Conservation (phyloP, 2,888 invertebrate species). For the Ennomos erosarius region DNA sequence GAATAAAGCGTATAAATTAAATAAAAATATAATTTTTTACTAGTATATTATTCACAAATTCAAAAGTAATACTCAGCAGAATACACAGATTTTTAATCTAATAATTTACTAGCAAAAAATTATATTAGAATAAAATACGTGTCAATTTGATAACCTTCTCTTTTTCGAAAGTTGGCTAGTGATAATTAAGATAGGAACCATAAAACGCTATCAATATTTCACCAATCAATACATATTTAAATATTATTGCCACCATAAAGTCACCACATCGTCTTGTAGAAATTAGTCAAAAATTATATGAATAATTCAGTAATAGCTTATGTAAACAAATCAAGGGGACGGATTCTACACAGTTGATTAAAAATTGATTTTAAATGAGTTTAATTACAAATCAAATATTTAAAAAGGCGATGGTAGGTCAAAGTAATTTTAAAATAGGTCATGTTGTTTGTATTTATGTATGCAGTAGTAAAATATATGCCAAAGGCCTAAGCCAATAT, state of each 20-base stretch:
- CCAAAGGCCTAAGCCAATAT: too few relatives aligned
- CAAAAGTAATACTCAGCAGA: too few relatives aligned
- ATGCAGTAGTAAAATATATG: too few relatives aligned
- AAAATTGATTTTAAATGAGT: constrained; percentile 9
- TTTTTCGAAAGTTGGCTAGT: neutral
- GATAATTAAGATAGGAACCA: constrained; percentile 25
- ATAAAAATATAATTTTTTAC: too few relatives aligned
- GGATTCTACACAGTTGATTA: constrained; percentile 19
- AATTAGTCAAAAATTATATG: constrained; percentile 24
- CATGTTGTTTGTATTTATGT: too few relatives aligned
- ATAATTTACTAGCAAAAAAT: too few relatives aligned
- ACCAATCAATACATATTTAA: constrained; percentile 34
- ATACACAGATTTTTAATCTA: too few relatives aligned
- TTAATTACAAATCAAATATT: neutral
- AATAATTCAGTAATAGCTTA: constrained; percentile 21
- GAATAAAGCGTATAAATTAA: too few relatives aligned
- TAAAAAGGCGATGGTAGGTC: too few relatives aligned
- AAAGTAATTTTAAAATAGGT: too few relatives aligned
- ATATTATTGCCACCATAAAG: constrained; percentile 35
- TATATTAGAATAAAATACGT: too few relatives aligned
- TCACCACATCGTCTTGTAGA: constrained; percentile 22
- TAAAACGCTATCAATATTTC: constrained; percentile 23
- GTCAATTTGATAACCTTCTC: neutral
- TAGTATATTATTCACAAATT: too few relatives aligned
- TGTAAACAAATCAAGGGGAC: constrained; percentile 24